A percentile compares a stretch with the other conserved stretches of the same genome.
These are phyloP conservation scores for Syrrhaptes paradoxus DNA, from an alignment of 2,113 vertebrate genomes.

Conservation along the genomic window DNA sequence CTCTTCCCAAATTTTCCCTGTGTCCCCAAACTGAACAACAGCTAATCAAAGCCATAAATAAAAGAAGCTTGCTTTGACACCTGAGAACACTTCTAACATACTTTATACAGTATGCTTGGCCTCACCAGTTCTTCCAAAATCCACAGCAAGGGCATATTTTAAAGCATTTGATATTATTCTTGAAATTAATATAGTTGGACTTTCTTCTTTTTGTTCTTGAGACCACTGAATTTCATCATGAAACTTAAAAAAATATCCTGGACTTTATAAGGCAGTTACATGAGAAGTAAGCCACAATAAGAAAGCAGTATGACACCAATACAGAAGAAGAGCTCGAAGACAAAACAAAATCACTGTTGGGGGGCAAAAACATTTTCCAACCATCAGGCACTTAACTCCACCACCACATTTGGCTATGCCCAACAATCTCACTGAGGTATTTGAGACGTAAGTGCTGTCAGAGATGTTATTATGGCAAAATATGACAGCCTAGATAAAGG, in stretches of 20 bases:
- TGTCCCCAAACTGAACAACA: conserved; percentile 41
- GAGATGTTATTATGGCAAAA: background rate
- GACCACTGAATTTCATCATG: background rate
- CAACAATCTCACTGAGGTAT: background rate
- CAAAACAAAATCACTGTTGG: background rate
- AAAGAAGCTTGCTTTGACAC: conserved; percentile 14
- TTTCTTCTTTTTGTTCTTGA: background rate
- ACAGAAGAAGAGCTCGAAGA: background rate
- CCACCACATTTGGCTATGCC: background rate
- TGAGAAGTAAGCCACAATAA: background rate
- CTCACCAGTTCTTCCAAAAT: background rate
- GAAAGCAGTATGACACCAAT: background rate
- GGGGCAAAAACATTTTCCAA: background rate
- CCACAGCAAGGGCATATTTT: background rate
- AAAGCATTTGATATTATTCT: background rate
- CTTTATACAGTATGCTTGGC: background rate
- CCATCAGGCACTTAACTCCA: background rate
- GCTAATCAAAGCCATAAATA: conserved; percentile 36
- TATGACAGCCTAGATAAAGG: background rate
- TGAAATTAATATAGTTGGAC: background rate
- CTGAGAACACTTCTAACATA: background rate
- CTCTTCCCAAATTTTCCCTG: conserved; percentile 42
- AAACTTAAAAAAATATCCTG: background rate
- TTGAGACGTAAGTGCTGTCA: background rate
- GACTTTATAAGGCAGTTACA: background rate